A percentile compares a stretch with the other conserved stretches of the same genome.
These are phyloP conservation scores for Echinops telfairi DNA, from an alignment of 2,113 vertebrate species.

Conservation along the genomic window DNA sequence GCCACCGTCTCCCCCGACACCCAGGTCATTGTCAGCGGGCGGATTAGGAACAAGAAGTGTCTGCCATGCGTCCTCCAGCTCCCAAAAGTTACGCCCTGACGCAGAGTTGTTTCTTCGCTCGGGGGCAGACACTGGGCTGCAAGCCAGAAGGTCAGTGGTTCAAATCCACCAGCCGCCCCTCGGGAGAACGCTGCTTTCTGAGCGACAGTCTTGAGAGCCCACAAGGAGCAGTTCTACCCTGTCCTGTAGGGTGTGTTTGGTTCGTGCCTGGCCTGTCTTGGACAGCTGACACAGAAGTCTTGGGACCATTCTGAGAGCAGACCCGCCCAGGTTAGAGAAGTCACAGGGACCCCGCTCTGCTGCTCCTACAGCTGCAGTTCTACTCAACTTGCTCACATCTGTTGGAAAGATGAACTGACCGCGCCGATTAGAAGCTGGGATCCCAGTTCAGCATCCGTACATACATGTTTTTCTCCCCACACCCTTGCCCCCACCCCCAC, in stretches of 20 bases:
- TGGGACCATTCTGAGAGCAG: too few relatives aligned
- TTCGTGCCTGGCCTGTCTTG: too few relatives aligned
- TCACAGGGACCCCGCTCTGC: too few relatives aligned
- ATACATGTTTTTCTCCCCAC: too few relatives aligned
- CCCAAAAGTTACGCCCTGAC: neutral
- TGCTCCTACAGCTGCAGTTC: neutral
- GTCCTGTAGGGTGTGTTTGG: too few relatives aligned
- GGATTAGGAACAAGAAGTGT: neutral
- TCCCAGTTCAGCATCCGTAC: neutral
- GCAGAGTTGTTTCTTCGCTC: rapidly evolving
- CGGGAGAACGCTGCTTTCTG: neutral
- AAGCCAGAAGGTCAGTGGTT: neutral
- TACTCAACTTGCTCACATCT: neutral
- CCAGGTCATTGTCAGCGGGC: neutral
- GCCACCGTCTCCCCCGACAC: neutral
- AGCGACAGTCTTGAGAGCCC: too few relatives aligned
- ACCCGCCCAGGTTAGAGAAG: too few relatives aligned
- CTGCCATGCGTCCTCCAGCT: neutral
- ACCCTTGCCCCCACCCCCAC: neutral
- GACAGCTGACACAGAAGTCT: too few relatives aligned
- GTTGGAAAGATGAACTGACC: neutral
- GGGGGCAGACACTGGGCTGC: neutral
- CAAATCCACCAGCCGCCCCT: neutral
- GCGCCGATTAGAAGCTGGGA: neutral
- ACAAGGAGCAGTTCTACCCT: too few relatives aligned